Evolutionary conservation across 1,140 invertebrate species (phyloP).

Genomic region (Antheraea pernyi): DNA sequence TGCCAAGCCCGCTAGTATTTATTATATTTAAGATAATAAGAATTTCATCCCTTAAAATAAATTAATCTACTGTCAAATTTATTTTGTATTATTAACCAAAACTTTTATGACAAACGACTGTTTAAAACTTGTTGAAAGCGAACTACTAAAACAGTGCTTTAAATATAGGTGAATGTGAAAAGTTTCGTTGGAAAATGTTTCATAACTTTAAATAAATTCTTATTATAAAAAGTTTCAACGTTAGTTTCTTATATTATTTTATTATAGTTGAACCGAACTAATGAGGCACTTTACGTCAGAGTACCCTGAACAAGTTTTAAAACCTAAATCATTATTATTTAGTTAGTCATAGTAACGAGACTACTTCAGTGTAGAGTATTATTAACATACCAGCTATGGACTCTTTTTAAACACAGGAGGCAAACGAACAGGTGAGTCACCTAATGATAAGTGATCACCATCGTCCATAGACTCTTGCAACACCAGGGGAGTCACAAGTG

Average conservation of each 20-base stretch:
- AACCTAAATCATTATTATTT: background rate
- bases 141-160: background rate
- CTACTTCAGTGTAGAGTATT: too few species aligned
- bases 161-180: constrained; percentile 3
- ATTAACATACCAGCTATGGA: too few species aligned
- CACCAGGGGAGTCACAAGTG: too few species aligned
- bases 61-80: background rate
- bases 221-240: background rate
- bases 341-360: too few species aligned
- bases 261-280: background rate
- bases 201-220: background rate
- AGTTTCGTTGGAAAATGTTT: background rate
- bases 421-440: too few species aligned
- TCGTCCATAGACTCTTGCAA: too few species aligned
- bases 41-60: too few species aligned
- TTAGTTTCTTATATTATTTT: background rate
- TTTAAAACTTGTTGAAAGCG: background rate
- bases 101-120: background rate
- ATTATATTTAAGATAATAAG: too few species aligned
- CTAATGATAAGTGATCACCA: too few species aligned
- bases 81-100: background rate
- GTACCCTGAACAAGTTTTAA: background rate
- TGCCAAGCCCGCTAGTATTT: too few species aligned
- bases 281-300: background rate
- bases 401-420: too few species aligned